Evolutionary conservation across 2,888 invertebrate genomes (phyloP).

Genomic region (Allophyes oxyacanthae): DNA sequence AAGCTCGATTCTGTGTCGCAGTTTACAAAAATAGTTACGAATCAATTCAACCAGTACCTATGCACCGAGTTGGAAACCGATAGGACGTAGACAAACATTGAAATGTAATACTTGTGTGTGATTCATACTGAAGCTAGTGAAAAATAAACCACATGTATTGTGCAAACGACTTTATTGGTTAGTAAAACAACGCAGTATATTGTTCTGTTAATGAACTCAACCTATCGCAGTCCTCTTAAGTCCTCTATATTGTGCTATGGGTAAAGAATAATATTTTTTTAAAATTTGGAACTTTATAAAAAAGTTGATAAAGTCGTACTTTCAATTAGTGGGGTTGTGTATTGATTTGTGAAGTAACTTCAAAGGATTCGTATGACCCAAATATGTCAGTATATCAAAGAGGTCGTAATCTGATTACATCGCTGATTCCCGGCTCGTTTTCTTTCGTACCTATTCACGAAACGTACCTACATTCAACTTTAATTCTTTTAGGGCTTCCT

Average conservation of each 20-base stretch:
- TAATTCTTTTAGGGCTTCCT: conserved; percentile 50
- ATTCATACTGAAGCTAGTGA: conserved; percentile 50
- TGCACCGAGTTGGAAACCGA: conserved; percentile 59
- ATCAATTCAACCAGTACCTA: conserved; percentile 50
- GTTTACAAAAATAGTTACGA: conserved; percentile 61
- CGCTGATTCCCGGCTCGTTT: conserved; percentile 49
- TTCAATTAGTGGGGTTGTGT: conserved; percentile 38
- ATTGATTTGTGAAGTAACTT: conserved; percentile 58
- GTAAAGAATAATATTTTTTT: no score
- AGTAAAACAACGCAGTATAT: conserved; percentile 7
- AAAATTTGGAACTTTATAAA: no score
- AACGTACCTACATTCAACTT: conserved; percentile 48
- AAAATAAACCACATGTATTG: conserved; percentile 34
- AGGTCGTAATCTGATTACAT: conserved; percentile 63
- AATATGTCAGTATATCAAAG: conserved; percentile 62
- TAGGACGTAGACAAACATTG: conserved; percentile 66
- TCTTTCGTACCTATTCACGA: conserved; percentile 53
- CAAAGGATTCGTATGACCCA: conserved; percentile 67
- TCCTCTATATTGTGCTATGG: no score
- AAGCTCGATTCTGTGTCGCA: conserved; percentile 66
- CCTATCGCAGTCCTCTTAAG: no score
- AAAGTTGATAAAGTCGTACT: conserved; percentile 1
- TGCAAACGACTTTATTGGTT: conserved; percentile 1
- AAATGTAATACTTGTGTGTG: conserved; percentile 58
- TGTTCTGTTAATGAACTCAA: no score